A percentile compares a stretch with the other conserved stretches of the same genome.
These are phyloP conservation scores for zebrafish (Danio rerio) DNA, from an alignment of 2,113 vertebrate genomes.

Conservation along the genomic window GRCz12tu NC_133180.1:62440001-62440500, in stretches of 20 bases:
- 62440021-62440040: not conserved
- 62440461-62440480: not conserved
- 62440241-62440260: not conserved
- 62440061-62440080: not conserved
- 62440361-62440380: not conserved
- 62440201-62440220: constrained; percentile 7
- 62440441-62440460: not conserved
- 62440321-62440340: not conserved
- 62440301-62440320: not conserved
- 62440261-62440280: not conserved
- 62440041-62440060: not conserved
- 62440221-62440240: not conserved
- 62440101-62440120: not conserved
- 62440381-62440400: not conserved
- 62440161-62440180: too few relatives aligned
- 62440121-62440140: not conserved
- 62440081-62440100: not conserved
- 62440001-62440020: not conserved
- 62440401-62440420: not conserved
- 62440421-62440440: not conserved
- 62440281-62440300: not conserved
- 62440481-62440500: not conserved
- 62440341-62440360: not conserved
- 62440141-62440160: too few relatives aligned
- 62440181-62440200: not conserved